Base-by-base conservation (phyloP, 2,113 vertebrate genomes). In the Dasyornis broadbenti region DNA sequence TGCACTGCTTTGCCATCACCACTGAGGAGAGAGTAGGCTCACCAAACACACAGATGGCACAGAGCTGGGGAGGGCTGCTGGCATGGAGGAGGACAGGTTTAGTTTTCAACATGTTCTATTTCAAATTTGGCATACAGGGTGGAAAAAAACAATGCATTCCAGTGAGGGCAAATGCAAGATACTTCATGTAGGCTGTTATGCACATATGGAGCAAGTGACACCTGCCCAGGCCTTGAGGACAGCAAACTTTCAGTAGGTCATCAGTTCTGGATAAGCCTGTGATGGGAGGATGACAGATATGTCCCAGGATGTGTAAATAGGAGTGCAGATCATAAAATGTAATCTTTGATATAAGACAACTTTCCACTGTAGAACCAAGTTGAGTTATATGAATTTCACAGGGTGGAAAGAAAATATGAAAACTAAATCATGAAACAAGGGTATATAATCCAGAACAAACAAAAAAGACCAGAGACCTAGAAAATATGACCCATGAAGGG, bases 81-180 rank as follows among this genome's bases (percentile, higher is more conserved):
- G 52, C 84, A 27, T 76, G 68, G 85, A 92, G 86, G 78, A 97
- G 82, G 70, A 88, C 80, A 86, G 87, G 73, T 79, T 87, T 87
- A 84, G 72, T 77, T 54, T 73, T 92, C 89, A 94, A 78, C 17
- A 42, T 60, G 60, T 90, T 95, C 95, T 92, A 64, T 93, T 90
- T 61, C 47, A 92, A 93, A 77, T 50, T 89, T 59, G 52, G 68
- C 52, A 52, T 54, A 44, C 42, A 66, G 14, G 21, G 13, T 59
- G 47, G 70, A 61, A 93, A 92, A 92, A 89, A 33, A 66, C 66
- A 82, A 73, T 69, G 16, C 14, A 45, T 76, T 93, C 89, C 63
- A 90, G 23, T 0, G 4, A 85, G 31, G 61, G 12, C 16, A 65
- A 88, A 53, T 24, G 37, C 45, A 80, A 88, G 26, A 31, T 82